A percentile compares a stretch with the other conserved stretches of the same genome.
Evolutionary conservation across 2,797 vertebrate species (phyloP).

Genomic region (Mionectes olivaceus): DNA sequence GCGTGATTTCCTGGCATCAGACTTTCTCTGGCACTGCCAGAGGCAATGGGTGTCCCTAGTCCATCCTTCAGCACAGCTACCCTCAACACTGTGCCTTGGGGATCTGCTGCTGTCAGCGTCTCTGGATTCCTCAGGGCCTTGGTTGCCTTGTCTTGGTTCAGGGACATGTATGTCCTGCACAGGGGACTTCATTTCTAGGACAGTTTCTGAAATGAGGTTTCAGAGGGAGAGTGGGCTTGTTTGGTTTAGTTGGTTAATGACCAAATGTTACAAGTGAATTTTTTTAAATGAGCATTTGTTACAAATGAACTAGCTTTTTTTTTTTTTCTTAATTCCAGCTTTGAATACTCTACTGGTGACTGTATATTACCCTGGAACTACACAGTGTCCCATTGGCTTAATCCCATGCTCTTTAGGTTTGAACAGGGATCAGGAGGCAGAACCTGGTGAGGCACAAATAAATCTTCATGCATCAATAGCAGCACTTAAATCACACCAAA

Average conservation of each 20-base stretch:
- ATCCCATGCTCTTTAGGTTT: background rate
- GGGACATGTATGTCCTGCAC: fast-evolving
- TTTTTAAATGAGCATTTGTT: background rate
- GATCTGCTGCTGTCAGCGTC: background rate
- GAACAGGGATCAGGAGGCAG: background rate
- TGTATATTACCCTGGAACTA: background rate
- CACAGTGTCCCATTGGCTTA: background rate
- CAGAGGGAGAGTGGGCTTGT: fast-evolving
- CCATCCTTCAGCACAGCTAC: background rate
- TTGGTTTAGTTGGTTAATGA: background rate
- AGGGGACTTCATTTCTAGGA: background rate
- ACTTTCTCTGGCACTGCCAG: background rate
- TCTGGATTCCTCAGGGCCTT: background rate
- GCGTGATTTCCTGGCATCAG: background rate
- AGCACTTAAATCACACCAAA: constrained; percentile 49
- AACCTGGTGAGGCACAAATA: background rate
- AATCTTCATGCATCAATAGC: background rate
- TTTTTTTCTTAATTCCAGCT: background rate
- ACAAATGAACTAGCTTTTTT: background rate
- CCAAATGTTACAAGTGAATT: background rate
- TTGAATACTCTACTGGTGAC: background rate
- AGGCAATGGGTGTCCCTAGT: background rate
- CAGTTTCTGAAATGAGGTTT: background rate
- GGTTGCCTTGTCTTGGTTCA: background rate
- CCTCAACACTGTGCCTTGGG: background rate